Evolutionary conservation across 2,888 invertebrate genomes (phyloP), one percentile per base, ranked within the genome.

Genomic region (Cephus runcator): DNA sequence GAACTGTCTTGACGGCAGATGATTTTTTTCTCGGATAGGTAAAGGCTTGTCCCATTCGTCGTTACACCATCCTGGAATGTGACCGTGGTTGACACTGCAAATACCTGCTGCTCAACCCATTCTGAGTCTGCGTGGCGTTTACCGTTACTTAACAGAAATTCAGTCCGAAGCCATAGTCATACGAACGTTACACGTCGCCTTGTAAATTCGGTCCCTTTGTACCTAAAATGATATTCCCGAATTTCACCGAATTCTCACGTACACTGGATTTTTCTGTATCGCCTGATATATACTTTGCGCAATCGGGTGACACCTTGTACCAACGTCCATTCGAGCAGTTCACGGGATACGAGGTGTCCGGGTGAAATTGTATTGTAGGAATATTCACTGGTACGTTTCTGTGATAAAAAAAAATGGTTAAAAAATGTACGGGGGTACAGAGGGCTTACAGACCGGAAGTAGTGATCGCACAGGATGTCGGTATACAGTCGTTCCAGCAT

Each of bases 391-490:
- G 23, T 56, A 23, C 9, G 40, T 56, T 56, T 56, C 40, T 56
- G 56, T 56, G 9, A 56, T 56, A 56, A 23, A 56, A 56, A 40
- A 56, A 56, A 9, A 56, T 23, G 0, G 6, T 56, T 2, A 56
- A 56, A 36, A 23, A 56, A 0, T 0, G 23, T 23, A 9, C 23
- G 2, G 2, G 9, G 56, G 23, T 23, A 56, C 56, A 9, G 56
- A 56, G 23, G 56, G 56, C 9, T 56, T 56, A 56, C 56, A 9
- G 82, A 85, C 87, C 88, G 88, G 88, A 88, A 88, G 85, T 83
- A 85, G 86, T 80, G 81, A 83, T 82, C 83, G 83, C 82, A 86
- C 88, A 88, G 88, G 88, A 88, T 88, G 85, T 83, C 79, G 77
- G 33, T 30, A 9, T 76, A 80, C 85, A 40, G 87, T 87, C 86